Evolutionary conservation across 2,888 invertebrate species (phyloP).

Genomic region (Eledona agricola): DNA sequence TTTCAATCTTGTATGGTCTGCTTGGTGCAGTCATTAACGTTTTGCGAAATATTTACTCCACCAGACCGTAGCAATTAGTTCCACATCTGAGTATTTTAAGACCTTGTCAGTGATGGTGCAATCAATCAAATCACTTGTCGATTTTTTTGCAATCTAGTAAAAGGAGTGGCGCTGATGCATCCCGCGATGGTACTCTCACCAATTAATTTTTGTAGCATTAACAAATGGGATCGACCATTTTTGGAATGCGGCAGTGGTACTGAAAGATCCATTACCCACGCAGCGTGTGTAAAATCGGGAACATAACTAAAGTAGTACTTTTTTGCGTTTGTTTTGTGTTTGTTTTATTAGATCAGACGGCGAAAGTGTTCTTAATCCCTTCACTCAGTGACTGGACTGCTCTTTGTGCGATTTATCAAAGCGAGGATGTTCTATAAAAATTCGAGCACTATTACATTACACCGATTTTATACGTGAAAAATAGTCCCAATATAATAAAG

Average conservation of each 20-base stretch:
- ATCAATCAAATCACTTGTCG: slow-evolving; percentile 1
- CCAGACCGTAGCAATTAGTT: slow-evolving; percentile 34
- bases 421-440: no score
- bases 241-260: slow-evolving; percentile 5
- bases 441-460: no score
- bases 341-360: slow-evolving; percentile 35
- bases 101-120: slow-evolving; percentile 3
- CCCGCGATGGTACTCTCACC: slow-evolving; percentile 4
- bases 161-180: neutral
- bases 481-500: no score
- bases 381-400: slow-evolving; percentile 37
- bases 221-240: slow-evolving; percentile 6
- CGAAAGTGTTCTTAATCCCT: slow-evolving; percentile 40
- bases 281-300: slow-evolving; percentile 16
- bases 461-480: no score
- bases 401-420: slow-evolving; percentile 18
- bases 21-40: slow-evolving; percentile 4
- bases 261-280: slow-evolving; percentile 24
- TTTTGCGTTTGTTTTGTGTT: slow-evolving; percentile 13
- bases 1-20: slow-evolving; percentile 6
- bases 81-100: slow-evolving; percentile 13
- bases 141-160: neutral
- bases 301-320: slow-evolving; percentile 19
- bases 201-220: slow-evolving; percentile 9
- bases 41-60: slow-evolving; percentile 15